These are phyloP conservation scores for Synaphobranchus kaupii DNA, from an alignment of 2,797 vertebrate genomes.

Conservation along the genomic window DNA sequence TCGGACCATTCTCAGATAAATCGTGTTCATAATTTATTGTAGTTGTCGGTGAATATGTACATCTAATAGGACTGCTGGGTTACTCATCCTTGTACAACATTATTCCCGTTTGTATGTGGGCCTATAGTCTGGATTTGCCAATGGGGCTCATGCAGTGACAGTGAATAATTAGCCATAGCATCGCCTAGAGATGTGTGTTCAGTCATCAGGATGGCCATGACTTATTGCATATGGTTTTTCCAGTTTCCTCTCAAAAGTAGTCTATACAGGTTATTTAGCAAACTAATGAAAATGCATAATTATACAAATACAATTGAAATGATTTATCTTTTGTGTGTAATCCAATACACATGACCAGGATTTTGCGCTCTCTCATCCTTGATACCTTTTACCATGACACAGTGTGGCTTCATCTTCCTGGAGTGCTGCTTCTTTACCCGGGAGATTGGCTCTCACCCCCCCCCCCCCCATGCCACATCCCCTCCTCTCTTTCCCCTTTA, in stretches of 20 bases:
- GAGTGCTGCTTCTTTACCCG: background rate
- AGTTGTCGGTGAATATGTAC: background rate
- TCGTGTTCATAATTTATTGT: background rate
- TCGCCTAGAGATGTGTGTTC: background rate
- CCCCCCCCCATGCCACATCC: background rate
- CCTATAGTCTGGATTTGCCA: too few relatives aligned
- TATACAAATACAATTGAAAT: background rate
- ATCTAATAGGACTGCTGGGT: background rate
- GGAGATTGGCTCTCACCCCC: background rate
- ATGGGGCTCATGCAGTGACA: background rate
- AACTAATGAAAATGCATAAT: background rate
- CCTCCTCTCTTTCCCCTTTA: background rate
- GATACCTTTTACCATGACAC: background rate
- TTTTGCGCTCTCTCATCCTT: background rate
- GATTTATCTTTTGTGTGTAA: background rate
- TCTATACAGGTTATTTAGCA: background rate
- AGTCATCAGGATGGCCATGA: background rate
- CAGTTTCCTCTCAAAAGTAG: background rate
- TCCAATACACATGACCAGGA: background rate
- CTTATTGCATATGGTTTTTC: background rate
- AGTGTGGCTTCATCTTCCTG: background rate
- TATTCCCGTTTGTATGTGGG: background rate
- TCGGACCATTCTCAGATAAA: background rate
- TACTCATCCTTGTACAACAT: background rate
- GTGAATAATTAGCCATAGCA: background rate